Percentiles rank a stretch among this genome's conserved stretches.
These are phyloP conservation scores for Galbula dea DNA, from an alignment of 2,113 vertebrate genomes.

Conservation along the genomic window DNA sequence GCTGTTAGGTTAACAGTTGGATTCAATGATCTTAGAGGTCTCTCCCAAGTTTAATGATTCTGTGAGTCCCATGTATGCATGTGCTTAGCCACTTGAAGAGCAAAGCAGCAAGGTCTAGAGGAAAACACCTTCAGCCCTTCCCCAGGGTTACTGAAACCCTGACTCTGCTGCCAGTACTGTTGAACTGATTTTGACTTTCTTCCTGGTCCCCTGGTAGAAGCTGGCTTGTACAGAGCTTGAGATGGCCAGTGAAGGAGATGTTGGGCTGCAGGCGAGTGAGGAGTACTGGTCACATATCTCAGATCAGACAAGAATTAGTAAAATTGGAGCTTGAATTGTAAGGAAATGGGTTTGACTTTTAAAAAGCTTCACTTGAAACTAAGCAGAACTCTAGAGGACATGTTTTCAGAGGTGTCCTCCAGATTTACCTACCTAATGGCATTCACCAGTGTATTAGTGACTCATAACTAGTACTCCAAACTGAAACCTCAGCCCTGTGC, in stretches of 20 bases:
- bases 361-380: neutral
- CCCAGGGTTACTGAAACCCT: neutral
- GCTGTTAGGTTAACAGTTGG: too few species aligned
- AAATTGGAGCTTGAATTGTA: neutral
- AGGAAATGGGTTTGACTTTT: neutral
- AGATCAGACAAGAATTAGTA: neutral
- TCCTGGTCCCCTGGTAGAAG: neutral
- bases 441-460: neutral
- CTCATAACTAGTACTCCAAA: neutral
- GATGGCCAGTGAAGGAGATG: neutral
- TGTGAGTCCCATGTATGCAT: too few species aligned
- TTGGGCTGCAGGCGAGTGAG: neutral
- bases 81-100: neutral
- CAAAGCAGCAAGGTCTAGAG: neutral
- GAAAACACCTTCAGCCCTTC: neutral
- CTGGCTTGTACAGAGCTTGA: neutral
- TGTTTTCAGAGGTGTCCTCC: neutral
- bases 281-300: neutral
- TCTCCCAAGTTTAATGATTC: too few species aligned
- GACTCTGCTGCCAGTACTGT: neutral
- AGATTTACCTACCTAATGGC: neutral
- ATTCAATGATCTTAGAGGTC: too few species aligned
- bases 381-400: neutral
- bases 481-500: neutral
- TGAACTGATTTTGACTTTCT: neutral